phyloP scores from a whole-genome alignment of 2,797 vertebrate species.

The Syndactyla subalaris region DNA sequence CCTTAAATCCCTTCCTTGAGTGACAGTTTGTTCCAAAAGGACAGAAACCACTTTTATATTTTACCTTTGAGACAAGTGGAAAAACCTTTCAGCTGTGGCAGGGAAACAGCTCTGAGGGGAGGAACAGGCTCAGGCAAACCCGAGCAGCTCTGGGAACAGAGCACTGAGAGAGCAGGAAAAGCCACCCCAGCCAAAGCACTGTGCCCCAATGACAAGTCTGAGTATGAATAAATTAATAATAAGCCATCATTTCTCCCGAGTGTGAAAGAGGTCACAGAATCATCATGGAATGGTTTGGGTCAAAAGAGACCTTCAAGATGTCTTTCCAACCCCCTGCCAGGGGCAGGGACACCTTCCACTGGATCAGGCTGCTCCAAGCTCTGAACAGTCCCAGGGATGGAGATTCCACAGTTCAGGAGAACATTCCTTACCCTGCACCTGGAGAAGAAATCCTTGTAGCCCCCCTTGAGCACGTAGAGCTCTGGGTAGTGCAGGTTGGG shows the following conservation, averaged over 20 bases:
- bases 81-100: neutral
- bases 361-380: rapidly evolving
- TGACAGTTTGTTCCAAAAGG: neutral
- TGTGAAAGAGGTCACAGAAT: rapidly evolving
- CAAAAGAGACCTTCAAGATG: neutral
- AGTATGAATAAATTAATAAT: rapidly evolving
- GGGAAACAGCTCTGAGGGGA: rapidly evolving
- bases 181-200: neutral
- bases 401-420: neutral
- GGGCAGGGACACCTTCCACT: neutral
- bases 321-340: neutral
- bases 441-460: slow-evolving; percentile 93
- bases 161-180: neutral
- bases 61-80: neutral
- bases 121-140: rapidly evolving
- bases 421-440: slow-evolving; percentile 78
- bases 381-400: neutral
- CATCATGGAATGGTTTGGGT: neutral
- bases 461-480: slow-evolving; percentile 92
- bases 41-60: neutral
- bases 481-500: slow-evolving; percentile 94
- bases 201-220: no score
- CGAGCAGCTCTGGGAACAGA: neutral
- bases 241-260: neutral
- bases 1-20: neutral